Evolutionary conservation across 2,113 vertebrate genomes (phyloP), one percentile per base, ranked within the genome.

Genomic region (Pithys albifrons): DNA sequence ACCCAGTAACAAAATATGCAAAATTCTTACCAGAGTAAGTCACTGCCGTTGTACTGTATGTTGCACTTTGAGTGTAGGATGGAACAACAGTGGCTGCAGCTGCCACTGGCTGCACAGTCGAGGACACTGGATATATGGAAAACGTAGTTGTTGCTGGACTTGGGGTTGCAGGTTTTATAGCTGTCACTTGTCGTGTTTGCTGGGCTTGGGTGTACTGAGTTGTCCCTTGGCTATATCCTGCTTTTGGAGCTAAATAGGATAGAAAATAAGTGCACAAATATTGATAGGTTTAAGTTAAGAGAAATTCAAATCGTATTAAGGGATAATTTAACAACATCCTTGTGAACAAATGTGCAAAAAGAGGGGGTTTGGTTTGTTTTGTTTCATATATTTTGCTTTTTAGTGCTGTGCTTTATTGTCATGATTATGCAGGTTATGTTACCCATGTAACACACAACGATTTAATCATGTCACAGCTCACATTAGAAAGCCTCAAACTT

Each of bases 121-220:
- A 99, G 54, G 99, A 99, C 73, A 99, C 99, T 0, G 99, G 99
- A 98, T 99, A 99, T 96, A 99, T 99, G 81, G 99, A 99, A 97
- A 99, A 99, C 0, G 99, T 99, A 12, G 99, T 99, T 5, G 99
- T 99, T 75, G 98, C 99, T 39, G 99, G 99, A 97, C 98, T 99
- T 70, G 99, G 99, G 46, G 98, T 99, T 39, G 99, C 99, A 88
- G 99, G 99, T 92, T 99, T 99, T 96, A 99, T 99, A 94, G 99
- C 99, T 28, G 99, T 99, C 95, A 99, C 99, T 97, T 99, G 99
- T 9, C 99, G 98, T 65, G 98, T 98, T 96, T 99, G 99, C 97
- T 99, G 99, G 85, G 98, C 98, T 98, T 99, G 99, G 9, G 99
- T 99, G 96, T 99, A 99, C 7, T 99, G 99, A 69, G 99, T 99